Evolutionary conservation across 2,113 vertebrate species (phyloP).

Genomic region (Thalassarche chlororhynchos): DNA sequence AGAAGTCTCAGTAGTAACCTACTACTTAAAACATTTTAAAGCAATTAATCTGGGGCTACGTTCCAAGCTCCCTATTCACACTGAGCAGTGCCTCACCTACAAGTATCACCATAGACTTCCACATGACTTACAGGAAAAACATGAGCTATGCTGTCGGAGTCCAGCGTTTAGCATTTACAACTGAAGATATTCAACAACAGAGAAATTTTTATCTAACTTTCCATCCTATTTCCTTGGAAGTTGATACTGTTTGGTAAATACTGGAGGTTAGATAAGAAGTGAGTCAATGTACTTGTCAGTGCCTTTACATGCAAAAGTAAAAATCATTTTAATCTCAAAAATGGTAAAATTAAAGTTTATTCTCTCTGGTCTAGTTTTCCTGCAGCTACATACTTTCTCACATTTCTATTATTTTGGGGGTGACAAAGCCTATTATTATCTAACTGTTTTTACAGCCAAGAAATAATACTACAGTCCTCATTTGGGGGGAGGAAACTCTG

Average conservation of each 20-base stretch:
- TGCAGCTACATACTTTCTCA: not conserved
- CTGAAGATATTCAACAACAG: not conserved
- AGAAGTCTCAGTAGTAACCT: not conserved
- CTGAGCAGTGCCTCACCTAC: not conserved
- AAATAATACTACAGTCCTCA: not conserved
- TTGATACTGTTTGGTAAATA: not conserved
- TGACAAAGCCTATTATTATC: not conserved
- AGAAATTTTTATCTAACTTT: not conserved
- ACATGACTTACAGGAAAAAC: not conserved
- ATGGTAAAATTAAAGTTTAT: not conserved
- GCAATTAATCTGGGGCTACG: not conserved
- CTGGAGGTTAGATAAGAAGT: not conserved
- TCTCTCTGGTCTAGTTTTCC: not conserved
- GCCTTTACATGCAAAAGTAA: not conserved
- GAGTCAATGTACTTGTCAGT: not conserved
- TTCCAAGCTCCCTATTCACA: not conserved
- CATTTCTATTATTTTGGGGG: not conserved
- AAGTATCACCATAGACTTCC: not conserved
- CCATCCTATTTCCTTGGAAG: not conserved
- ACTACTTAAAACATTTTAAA: not conserved
- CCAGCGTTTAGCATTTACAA: not conserved
- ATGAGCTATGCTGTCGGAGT: not conserved
- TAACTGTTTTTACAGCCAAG: not conserved
- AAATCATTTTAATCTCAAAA: not conserved
- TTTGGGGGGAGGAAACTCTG: not conserved